Conservation (phyloP, 2,113 vertebrate species). For the Chlorodrepanis virens region DNA sequence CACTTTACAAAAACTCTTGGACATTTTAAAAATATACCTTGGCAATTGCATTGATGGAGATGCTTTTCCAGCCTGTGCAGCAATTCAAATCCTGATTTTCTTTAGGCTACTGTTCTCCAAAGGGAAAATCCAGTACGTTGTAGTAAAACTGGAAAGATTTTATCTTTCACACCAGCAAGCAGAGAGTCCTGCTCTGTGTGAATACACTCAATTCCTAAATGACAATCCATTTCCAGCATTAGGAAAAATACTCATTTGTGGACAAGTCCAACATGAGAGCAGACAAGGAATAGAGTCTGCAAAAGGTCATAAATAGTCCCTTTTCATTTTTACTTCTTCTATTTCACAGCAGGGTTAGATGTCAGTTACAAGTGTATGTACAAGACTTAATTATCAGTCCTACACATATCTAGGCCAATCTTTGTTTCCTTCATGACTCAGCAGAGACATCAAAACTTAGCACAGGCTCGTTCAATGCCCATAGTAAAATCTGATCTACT, state of each 20-base stretch:
- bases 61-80: background rate
- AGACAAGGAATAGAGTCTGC: background rate
- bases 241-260: background rate
- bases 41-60: background rate
- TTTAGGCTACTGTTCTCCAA: background rate
- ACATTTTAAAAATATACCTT: background rate
- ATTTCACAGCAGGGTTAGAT: background rate
- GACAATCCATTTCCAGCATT: background rate
- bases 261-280: background rate
- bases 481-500: background rate
- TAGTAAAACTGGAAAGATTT: background rate
- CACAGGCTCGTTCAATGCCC: background rate
- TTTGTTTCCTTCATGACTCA: background rate
- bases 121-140: background rate
- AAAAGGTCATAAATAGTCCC: background rate
- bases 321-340: background rate
- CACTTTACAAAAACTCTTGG: background rate
- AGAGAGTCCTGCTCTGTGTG: background rate
- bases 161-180: background rate
- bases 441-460: background rate
- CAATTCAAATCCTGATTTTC: background rate
- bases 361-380: background rate
- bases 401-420: background rate
- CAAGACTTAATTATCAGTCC: background rate
- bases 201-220: background rate